phyloP scores from a whole-genome alignment of 2,888 invertebrate genomes.

The Lamproptera curius region DNA sequence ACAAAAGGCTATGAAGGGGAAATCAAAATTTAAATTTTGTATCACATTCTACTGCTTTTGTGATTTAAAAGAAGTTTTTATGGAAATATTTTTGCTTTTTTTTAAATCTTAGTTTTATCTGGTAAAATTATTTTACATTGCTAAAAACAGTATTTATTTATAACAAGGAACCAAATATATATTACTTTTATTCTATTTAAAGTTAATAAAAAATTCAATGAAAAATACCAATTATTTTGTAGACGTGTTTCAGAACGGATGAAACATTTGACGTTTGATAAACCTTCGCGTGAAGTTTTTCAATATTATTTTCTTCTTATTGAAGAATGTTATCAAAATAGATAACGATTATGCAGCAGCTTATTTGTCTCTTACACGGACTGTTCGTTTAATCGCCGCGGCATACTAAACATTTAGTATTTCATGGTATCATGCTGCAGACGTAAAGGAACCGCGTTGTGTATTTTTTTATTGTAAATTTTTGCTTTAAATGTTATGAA shows the following conservation, averaged over 20 bases:
- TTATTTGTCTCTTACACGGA: constrained; percentile 15
- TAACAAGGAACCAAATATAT: no score
- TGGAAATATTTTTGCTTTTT: no score
- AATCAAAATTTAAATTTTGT: no score
- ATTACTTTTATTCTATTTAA: no score
- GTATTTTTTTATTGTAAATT: constrained; percentile 51
- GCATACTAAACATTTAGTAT: constrained; percentile 10
- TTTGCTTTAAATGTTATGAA: constrained; percentile 55
- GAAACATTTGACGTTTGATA: constrained; percentile 29
- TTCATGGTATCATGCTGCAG: constrained; percentile 41
- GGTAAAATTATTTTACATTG: no score
- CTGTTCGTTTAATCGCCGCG: constrained; percentile 18
- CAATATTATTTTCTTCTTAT: constrained; percentile 43
- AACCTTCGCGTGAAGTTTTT: constrained; percentile 37
- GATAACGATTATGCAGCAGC: constrained; percentile 43
- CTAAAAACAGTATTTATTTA: no score
- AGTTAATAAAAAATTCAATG: no score
- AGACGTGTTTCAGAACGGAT: constrained; percentile 8
- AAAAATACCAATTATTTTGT: no score
- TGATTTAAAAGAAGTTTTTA: no score
- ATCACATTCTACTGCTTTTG: no score
- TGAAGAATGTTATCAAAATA: constrained; percentile 64
- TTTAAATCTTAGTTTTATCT: no score
- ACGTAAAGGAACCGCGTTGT: constrained; percentile 49
- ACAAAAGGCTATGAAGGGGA: no score